Conservation (phyloP, 2,797 vertebrate species). For the Xyrichtys novacula region DNA sequence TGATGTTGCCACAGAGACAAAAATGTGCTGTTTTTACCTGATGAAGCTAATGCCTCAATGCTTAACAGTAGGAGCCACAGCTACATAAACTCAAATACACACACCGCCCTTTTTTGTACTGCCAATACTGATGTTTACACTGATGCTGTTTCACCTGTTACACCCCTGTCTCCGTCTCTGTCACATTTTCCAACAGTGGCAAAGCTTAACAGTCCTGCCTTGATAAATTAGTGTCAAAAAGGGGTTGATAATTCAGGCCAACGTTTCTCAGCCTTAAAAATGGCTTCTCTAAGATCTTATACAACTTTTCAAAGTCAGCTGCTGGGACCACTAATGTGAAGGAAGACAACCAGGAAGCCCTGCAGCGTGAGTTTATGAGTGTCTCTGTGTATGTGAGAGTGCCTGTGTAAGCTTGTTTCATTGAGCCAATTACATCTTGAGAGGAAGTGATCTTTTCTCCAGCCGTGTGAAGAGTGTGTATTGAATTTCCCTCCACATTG, state of each 20-base stretch:
- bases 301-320: not conserved
- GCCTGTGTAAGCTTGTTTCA: conserved; percentile 6
- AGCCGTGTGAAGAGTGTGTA: conserved; percentile 17
- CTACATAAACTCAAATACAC: too few relatives aligned
- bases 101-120: too few relatives aligned
- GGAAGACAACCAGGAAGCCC: conserved; percentile 7
- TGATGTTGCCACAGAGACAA: conserved; percentile 21
- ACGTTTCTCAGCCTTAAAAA: conserved; percentile 9
- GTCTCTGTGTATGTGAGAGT: not conserved
- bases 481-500: conserved; percentile 10
- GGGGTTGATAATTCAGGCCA: not conserved
- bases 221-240: too few relatives aligned
- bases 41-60: too few relatives aligned
- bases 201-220: too few relatives aligned
- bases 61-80: too few relatives aligned
- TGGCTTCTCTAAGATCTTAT: not conserved
- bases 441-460: conserved; percentile 7
- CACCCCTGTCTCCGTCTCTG: too few relatives aligned
- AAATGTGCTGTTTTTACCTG: too few relatives aligned
- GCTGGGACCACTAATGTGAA: conserved; percentile 9
- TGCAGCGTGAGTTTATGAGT: not conserved
- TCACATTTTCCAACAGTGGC: too few relatives aligned
- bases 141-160: too few relatives aligned
- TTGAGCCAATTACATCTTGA: conserved; percentile 30
- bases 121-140: too few relatives aligned